These are phyloP conservation scores for Morus bassanus DNA, from an alignment of 2,797 vertebrate species.

Conservation along the genomic window DNA sequence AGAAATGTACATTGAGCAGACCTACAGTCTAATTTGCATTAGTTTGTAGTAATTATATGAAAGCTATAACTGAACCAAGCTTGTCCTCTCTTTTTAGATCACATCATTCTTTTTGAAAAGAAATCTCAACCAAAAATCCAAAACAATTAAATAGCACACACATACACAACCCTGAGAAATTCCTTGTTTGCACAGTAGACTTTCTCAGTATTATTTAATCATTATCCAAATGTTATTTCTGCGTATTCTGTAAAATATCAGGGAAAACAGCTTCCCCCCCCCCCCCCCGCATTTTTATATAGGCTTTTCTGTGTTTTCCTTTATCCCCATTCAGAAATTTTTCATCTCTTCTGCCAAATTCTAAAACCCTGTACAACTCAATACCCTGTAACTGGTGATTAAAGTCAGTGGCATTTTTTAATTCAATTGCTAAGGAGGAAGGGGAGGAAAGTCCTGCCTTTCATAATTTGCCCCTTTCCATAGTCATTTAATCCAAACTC, in stretches of 20 bases:
- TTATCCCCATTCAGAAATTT: constrained; percentile 47
- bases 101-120: constrained; percentile 73
- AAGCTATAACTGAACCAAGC: constrained; percentile 78
- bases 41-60: constrained; percentile 80
- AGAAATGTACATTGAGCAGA: constrained; percentile 87
- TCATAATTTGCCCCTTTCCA: not conserved
- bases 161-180: constrained; percentile 59
- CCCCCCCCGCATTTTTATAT: not conserved
- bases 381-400: constrained; percentile 11
- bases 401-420: constrained; percentile 24
- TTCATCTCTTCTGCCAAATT: constrained; percentile 2
- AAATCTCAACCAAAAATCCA: constrained; percentile 44
- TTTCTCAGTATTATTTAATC: constrained; percentile 67
- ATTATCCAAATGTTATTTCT: constrained; percentile 68
- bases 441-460: not conserved
- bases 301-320: constrained; percentile 48
- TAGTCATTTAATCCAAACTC: not conserved
- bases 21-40: constrained; percentile 80
- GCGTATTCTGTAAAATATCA: constrained; percentile 16
- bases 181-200: constrained; percentile 65
- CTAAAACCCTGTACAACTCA: constrained; percentile 2
- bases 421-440: not conserved
- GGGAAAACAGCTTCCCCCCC: not conserved
- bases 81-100: constrained; percentile 78
- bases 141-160: constrained; percentile 60